These are phyloP conservation scores for Elmis aenea DNA, from an alignment of 2,888 invertebrate genomes.

Conservation along the genomic window DNA sequence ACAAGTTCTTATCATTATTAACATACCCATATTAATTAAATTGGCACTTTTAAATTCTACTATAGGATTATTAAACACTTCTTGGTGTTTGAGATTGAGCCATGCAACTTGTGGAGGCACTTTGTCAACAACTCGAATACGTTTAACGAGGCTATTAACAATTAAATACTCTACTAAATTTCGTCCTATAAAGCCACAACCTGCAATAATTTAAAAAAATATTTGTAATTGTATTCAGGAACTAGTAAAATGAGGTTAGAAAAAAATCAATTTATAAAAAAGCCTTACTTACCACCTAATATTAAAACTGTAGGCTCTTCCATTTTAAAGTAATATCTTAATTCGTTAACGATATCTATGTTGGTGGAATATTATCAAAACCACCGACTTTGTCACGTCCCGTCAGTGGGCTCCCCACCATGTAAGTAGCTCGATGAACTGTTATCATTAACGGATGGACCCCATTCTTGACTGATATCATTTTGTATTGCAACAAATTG, in stretches of 20 bases:
- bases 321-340: slow-evolving; percentile 25
- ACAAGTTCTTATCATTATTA: neutral
- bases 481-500: too few relatives aligned
- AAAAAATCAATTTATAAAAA: slow-evolving; percentile 39
- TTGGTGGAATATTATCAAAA: too few relatives aligned
- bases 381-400: too few relatives aligned
- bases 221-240: too few relatives aligned
- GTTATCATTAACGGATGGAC: too few relatives aligned
- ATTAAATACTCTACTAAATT: slow-evolving; percentile 79
- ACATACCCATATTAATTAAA: slow-evolving; percentile 77
- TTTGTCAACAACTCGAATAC: slow-evolving; percentile 82
- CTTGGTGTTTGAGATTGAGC: slow-evolving; percentile 70
- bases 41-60: slow-evolving; percentile 90
- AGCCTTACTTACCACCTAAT: slow-evolving; percentile 33
- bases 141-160: slow-evolving; percentile 68
- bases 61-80: slow-evolving; percentile 66
- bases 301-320: slow-evolving; percentile 34
- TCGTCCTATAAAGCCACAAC: slow-evolving; percentile 91
- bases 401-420: too few relatives aligned
- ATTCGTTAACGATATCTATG: too few relatives aligned
- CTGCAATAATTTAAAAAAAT: too few relatives aligned
- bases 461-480: too few relatives aligned
- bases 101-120: slow-evolving; percentile 91
- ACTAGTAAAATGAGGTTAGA: slow-evolving; percentile 1
- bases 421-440: too few relatives aligned